Evolutionary conservation across 2,888 invertebrate species (phyloP), one percentile per base, ranked within the genome.

Genomic region (Philhelius pedissequus): DNA sequence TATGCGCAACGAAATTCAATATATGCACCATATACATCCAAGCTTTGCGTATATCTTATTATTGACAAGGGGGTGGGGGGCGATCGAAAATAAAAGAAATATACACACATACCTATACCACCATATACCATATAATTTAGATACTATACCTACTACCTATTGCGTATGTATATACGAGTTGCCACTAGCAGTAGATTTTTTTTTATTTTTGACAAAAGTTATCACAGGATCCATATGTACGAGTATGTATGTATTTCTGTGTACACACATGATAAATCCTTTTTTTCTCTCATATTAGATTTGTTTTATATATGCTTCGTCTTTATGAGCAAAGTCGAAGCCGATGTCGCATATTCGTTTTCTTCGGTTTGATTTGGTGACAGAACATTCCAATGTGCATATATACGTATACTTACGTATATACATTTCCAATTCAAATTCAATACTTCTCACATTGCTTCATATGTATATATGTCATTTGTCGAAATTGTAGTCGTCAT

Each of bases 1-100:
- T 84, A 84, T 80, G 84, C 84, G 71, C 66, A 80, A 43, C 75
- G 84, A 80, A 84, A 84, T 84, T 76, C 80, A 84, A 84, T 84
- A 80, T 84, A 79, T 80, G 45, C 54, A 68, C 22, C 11, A n/a
- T 30, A 20, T 54, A 70, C 50, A 75, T 38, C 71, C 56, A 40
- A 76, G 80, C 75, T 80, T 80, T 84, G 75, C 80, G 75, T 84
- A 84, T 84, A 84, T 84, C 84, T 75, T 84, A 84, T 79, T 84
- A 79, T 83, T 74, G 79, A 83, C 75, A 52, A 15, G 68, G 45
- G 54, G 43, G 48, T 35, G 54, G 43, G 48, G 35, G 22, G 15
- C n/a, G 54, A 18, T 60, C 32, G 25, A 58, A 74, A 30, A 68
- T 8, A 22, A 25, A 25, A 56, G 11, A 58, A 20, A 48, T 52